A percentile compares a stretch with the other conserved stretches of the same genome.
Evolutionary conservation across 2,113 vertebrate species (phyloP).

Genomic region (Pituophis catenifer): DNA sequence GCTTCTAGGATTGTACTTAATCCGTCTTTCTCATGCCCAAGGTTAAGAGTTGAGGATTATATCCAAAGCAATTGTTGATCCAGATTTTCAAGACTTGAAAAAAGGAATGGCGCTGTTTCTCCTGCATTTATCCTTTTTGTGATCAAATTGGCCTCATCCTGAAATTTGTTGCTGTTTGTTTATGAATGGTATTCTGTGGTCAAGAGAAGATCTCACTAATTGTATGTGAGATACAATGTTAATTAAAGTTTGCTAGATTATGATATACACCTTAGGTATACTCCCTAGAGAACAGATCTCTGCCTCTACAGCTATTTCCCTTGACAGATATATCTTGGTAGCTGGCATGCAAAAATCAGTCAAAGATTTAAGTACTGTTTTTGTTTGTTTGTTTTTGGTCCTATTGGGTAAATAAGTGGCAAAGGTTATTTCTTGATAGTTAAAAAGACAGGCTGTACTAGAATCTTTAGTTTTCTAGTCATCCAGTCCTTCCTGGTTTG

Average conservation of each 20-base stretch:
- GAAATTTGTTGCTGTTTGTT: not conserved
- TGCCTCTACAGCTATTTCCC: not conserved
- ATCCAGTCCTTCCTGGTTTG: not conserved
- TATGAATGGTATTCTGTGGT: not conserved
- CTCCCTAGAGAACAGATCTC: not conserved
- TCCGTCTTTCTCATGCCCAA: not conserved
- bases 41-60: not conserved
- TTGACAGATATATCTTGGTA: not conserved
- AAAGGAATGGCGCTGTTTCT: not conserved
- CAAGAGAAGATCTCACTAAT: not conserved
- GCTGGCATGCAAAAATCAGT: not conserved
- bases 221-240: not conserved
- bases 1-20: not conserved
- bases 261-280: not conserved
- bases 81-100: not conserved
- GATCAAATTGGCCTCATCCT: not conserved
- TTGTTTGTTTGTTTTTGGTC: not conserved
- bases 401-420: not conserved
- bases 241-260: constrained; percentile 11
- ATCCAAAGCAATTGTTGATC: not conserved
- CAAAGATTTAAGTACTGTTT: not conserved
- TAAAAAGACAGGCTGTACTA: not conserved
- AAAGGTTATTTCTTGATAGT: not conserved
- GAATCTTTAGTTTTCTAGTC: not conserved
- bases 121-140: not conserved